Base-by-base conservation (phyloP, 1,140 invertebrate species). In the Psilanteris sp. region DNA sequence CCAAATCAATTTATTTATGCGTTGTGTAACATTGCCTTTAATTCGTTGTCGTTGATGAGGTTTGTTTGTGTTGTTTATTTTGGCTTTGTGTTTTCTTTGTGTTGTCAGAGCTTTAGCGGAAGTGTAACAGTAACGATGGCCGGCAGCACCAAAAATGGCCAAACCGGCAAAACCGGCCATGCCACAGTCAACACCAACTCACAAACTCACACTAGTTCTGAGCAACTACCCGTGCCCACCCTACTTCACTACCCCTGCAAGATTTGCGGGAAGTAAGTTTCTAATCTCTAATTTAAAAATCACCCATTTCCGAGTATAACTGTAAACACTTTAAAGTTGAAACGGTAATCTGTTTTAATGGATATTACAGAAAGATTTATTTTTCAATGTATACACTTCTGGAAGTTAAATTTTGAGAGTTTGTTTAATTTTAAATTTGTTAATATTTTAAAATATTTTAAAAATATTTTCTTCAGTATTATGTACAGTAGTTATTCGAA, bases 261-360 rank as follows among this genome's bases (percentile, higher is more conserved):
- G 92, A 94, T 98, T 87, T 98, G 97, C 93, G 96, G 96, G 92
- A 97, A 97, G 96, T 97, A 95, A 95, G 96, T 96, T 89, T 91
- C 88, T 89, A 85, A 85, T 82, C 81, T 85, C 83, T 85, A 84
- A 84, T 83, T 79, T 84, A n/a, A n/a, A 80, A 81, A 79, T 84
- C 77, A 81, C 79, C 79, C 82, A 71, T 83, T 83, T 81, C 83
- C 78, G 67, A 71, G 55, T 72, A 55, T 71, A 71, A 76, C 55
- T 76, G 24, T 70, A 70, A 64, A 70, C 57, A 75, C 50, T 46
- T 48, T 54, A 1, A 54, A 64, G 39, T 36, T 64, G 41, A 29
- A 43, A 75, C 44, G 32, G 48, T 57, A 68, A 57, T 62, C 26
- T 48, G 34, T 39, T 41, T 62, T 15, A 34, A 74, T 61, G 46